Evolutionary conservation across 2,797 vertebrate species (phyloP).

Genomic region (Syngnathus acus): DNA sequence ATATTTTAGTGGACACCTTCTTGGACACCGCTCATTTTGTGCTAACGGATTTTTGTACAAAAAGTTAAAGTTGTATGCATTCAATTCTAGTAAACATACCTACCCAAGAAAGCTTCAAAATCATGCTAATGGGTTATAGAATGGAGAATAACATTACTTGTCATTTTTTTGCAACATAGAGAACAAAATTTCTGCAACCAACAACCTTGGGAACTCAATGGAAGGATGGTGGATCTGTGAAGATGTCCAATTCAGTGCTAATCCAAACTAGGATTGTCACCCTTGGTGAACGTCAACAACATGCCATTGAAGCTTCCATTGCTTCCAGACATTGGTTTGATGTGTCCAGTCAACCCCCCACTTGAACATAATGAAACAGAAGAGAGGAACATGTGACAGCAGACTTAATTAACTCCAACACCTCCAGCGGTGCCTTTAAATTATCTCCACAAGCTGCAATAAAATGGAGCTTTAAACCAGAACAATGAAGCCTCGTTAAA

Average conservation of each 20-base stretch:
- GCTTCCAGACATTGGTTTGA: constrained; percentile 5
- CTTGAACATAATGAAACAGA: constrained; percentile 42
- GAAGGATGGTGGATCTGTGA: background rate
- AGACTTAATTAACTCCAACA: constrained; percentile 63
- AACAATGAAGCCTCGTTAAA: background rate
- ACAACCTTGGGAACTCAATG: no score
- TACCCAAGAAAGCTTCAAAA: no score
- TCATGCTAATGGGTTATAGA: no score
- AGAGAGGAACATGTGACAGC: constrained; percentile 51
- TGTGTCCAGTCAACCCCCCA: background rate
- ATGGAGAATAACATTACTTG: no score
- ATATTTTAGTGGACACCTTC: no score
- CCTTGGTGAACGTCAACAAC: background rate
- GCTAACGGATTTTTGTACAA: no score
- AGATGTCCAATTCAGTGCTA: background rate
- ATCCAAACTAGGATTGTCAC: background rate
- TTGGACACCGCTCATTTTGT: no score
- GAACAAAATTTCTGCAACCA: no score
- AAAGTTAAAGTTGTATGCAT: no score
- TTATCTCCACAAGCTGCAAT: constrained; percentile 50
- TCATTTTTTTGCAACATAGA: no score
- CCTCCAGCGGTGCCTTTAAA: constrained; percentile 52
- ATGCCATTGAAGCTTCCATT: constrained; percentile 8
- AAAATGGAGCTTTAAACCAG: constrained; percentile 55
- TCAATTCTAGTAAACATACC: no score